Conservation (phyloP, 64 coral and sea anemone genomes). For the Stichodactyla helianthus region DNA sequence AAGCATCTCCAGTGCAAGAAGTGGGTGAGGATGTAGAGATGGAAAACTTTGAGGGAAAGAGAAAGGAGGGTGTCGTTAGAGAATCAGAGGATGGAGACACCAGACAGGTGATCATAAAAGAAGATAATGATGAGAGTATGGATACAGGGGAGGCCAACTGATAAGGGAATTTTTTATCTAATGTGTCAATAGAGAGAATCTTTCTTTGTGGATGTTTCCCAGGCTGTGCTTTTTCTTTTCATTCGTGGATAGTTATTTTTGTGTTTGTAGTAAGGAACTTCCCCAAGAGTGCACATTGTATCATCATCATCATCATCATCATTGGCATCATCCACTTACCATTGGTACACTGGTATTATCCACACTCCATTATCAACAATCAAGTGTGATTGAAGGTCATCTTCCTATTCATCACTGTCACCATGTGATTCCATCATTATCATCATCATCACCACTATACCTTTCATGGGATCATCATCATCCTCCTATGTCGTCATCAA, state of each 20-base stretch:
- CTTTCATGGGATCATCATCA: neutral
- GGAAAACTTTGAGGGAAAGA: neutral
- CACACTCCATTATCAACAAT: too few species aligned
- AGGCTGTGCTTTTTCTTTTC: neutral
- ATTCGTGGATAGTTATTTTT: neutral
- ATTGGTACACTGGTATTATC: too few species aligned
- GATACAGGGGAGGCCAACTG: constrained; percentile 18
- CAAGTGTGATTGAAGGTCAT: neutral
- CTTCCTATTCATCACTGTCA: neutral
- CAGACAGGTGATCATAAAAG: constrained; percentile 25
- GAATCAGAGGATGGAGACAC: constrained; percentile 38
- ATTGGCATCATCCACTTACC: neutral
- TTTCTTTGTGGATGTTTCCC: neutral
- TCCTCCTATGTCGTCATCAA: neutral
- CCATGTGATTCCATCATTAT: neutral
- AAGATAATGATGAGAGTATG: constrained; percentile 36
- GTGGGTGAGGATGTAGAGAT: constrained; percentile 39
- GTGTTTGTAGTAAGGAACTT: neutral
- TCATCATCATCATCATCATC: neutral
- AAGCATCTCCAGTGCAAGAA: neutral
- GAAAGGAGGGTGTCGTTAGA: constrained; percentile 22
- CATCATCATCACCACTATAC: neutral
- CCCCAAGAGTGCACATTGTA: neutral
- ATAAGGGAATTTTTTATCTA: neutral
- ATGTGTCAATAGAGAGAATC: neutral